Conservation (phyloP, 2,888 invertebrate species). For the Shargacucullia verbasci region DNA sequence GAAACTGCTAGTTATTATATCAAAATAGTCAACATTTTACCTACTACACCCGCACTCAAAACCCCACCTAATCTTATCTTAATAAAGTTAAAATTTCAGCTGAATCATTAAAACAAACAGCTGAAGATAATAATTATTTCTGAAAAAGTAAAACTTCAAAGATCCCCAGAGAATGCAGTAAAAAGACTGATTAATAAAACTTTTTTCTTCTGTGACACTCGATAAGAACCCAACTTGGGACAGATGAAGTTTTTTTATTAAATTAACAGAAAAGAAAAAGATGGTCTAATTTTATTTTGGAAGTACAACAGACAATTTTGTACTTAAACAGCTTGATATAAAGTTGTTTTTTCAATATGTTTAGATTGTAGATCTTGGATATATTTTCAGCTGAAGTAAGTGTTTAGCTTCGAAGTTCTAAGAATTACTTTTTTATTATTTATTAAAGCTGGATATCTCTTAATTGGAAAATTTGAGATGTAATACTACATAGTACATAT, state of each 20-base stretch:
- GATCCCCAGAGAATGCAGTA: conserved; percentile 34
- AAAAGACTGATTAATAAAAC: conserved; percentile 48
- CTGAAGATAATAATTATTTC: conserved; percentile 30
- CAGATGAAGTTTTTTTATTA: conserved; percentile 41
- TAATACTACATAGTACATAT: too few relatives aligned
- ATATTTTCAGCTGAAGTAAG: conserved; percentile 5
- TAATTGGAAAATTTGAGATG: conserved; percentile 4
- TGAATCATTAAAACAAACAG: conserved; percentile 8
- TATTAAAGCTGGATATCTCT: conserved; percentile 14
- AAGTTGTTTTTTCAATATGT: background rate
- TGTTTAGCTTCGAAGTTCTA: conserved; percentile 7
- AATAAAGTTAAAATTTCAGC: background rate
- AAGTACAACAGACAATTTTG: too few relatives aligned
- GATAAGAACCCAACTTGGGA: conserved; percentile 31
- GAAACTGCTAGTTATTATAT: background rate
- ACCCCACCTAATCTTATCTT: background rate
- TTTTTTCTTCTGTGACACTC: conserved; percentile 36
- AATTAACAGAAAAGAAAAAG: conserved; percentile 45
- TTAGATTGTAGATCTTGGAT: background rate
- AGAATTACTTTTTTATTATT: conserved; percentile 13
- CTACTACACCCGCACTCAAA: background rate
- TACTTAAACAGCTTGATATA: background rate
- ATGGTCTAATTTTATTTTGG: conserved; percentile 18
- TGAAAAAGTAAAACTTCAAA: conserved; percentile 3
- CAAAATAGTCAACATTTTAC: background rate